Evolutionary conservation across 2,797 vertebrate species (phyloP), one percentile per base, ranked within the genome.

Genomic region (Halcyon leucocephala): DNA sequence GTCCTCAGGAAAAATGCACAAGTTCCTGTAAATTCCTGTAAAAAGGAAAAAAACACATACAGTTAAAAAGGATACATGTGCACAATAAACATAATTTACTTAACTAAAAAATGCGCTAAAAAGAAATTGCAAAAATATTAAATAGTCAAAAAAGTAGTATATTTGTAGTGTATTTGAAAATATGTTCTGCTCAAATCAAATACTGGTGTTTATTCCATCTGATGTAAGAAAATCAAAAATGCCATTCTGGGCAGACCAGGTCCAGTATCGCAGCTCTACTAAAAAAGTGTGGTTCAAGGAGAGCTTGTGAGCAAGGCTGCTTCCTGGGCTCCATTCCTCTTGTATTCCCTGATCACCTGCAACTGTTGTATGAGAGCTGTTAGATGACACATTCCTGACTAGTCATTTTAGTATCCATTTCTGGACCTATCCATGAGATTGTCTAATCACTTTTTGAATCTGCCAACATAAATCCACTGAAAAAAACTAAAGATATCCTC

Each of bases 1-100:
- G 94, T 97, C 77, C 98, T 98, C 80, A 98, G 95, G 94, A 99
- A 99, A 98, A 99, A 99, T 31, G 98, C 97, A 95, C 98, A 99
- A 37, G 86, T 98, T 76, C 98, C 98, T 52, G 95, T 96, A 74
- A 99, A 93, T 57, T 97, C 96, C 99, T 99, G 91, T 29, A 96
- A 90, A 69, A 69, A 82, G 29, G 16, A 74, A 12, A 74, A 10
- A 79, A 95, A 86, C 25, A 4, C 8, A 71, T 33, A 29, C 3
- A 44, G 29, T 74, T 87, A 64, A 65, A 94, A 91, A 82, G 13
- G 55, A 76, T 26, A 49, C 3, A 76, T 2, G 0, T 3, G 6
- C 39, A 77, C 14, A 64, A 28, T 22, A 65, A 41, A 85, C 64
- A 3, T 25, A 67, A 78, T 86, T 54, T 49, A 54, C 25, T 71